Evolutionary conservation across 2,888 invertebrate genomes (phyloP).

Genomic region (Sceliomorpha sp.): DNA sequence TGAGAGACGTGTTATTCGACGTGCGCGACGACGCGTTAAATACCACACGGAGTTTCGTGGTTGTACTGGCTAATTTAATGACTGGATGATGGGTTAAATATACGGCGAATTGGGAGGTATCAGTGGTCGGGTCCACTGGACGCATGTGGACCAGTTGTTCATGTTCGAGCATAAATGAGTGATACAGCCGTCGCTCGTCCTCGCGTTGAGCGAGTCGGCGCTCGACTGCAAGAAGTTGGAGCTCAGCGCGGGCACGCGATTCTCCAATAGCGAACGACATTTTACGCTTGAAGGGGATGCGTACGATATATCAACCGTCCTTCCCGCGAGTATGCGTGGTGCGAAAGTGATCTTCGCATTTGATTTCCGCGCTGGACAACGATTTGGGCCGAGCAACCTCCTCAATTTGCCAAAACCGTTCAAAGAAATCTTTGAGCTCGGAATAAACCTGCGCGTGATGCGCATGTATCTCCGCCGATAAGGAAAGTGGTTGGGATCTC

Average conservation of each 20-base stretch:
- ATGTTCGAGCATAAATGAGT: conserved; percentile 4
- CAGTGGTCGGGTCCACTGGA: background rate
- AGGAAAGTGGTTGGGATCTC: no score
- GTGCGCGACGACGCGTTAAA: conserved; percentile 38
- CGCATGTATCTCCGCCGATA: background rate
- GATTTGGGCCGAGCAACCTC: background rate
- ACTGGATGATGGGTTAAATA: conserved; percentile 32
- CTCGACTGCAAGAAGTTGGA: background rate
- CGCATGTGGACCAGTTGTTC: conserved; percentile 4
- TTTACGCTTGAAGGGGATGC: conserved; percentile 3
- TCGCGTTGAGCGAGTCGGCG: background rate
- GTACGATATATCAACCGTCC: conserved; percentile 9
- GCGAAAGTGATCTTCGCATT: conserved; percentile 1
- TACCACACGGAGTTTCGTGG: conserved; percentile 39
- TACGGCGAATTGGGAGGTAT: background rate
- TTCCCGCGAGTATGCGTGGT: background rate
- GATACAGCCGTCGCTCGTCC: background rate
- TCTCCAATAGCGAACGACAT: conserved; percentile 1
- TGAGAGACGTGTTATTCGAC: conserved; percentile 19
- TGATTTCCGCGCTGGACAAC: background rate
- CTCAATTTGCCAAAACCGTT: conserved; percentile 14
- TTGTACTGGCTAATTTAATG: conserved; percentile 11
- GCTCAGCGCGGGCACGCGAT: conserved; percentile 2
- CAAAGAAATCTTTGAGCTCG: background rate
- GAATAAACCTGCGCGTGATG: background rate